Percentiles rank a stretch among this genome's conserved stretches.
phyloP scores from a whole-genome alignment of 2,797 vertebrate genomes.

The Melanotaenia trifasciata region DNA sequence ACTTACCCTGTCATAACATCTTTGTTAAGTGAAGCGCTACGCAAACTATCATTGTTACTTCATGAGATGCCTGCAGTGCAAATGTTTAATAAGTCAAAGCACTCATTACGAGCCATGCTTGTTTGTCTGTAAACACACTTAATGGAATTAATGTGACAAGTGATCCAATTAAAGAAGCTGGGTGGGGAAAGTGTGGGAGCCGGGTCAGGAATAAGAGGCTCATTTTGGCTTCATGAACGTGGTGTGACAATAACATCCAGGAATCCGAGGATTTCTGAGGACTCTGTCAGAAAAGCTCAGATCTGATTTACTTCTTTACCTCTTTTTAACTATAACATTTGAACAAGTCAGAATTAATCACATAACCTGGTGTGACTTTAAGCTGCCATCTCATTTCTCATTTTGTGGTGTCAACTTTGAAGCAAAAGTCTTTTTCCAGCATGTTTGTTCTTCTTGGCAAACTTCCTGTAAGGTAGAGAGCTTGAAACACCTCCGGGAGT shows the following conservation, averaged over 20 bases:
- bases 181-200: neutral
- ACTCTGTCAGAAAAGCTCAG: neutral
- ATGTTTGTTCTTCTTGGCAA: neutral
- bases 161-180: constrained; percentile 47
- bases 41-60: constrained; percentile 56
- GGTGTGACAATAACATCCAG: neutral
- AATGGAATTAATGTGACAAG: constrained; percentile 63
- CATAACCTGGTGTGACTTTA: constrained; percentile 12
- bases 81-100: constrained; percentile 57
- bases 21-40: constrained; percentile 33
- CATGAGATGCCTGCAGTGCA: constrained; percentile 52
- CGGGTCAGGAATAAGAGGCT: neutral
- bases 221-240: too few relatives aligned
- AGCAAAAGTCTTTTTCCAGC: constrained; percentile 7
- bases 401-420: constrained; percentile 9
- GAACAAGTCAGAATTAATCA: neutral
- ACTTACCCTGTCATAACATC: constrained; percentile 20
- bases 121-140: constrained; percentile 49
- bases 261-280: neutral
- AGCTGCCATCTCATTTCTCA: constrained; percentile 4
- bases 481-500: too few relatives aligned
- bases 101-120: constrained; percentile 47
- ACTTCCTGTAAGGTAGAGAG: too few relatives aligned
- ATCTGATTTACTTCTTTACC: neutral
- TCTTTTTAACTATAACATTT: neutral